phyloP scores from a whole-genome alignment of 2,113 vertebrate genomes.

The Vimba vimba region DNA sequence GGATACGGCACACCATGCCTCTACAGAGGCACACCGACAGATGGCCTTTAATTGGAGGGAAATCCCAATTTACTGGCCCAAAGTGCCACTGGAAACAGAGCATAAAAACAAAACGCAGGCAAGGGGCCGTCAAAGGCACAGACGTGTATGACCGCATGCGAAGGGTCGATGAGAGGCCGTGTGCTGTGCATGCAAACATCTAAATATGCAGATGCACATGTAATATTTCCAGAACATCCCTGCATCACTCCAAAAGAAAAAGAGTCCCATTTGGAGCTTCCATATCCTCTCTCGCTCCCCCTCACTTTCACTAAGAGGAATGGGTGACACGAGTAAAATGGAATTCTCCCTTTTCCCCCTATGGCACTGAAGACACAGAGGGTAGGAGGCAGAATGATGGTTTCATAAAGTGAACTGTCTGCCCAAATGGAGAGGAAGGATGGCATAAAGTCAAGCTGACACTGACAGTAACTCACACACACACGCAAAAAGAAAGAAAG shows the following conservation, averaged over 20 bases:
- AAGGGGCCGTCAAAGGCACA: constrained; percentile 14
- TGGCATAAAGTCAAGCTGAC: constrained; percentile 31
- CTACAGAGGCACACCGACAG: constrained; percentile 46
- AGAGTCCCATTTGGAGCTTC: constrained; percentile 23
- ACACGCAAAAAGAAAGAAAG: background rate
- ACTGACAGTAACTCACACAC: constrained; percentile 24
- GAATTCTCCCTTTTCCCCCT: constrained; percentile 13
- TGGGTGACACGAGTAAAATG: constrained; percentile 26
- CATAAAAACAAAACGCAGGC: constrained; percentile 20
- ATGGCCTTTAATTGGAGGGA: constrained; percentile 61
- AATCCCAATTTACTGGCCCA: constrained; percentile 51
- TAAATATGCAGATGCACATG: constrained; percentile 28
- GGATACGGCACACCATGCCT: constrained; percentile 7
- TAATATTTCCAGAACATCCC: constrained; percentile 9
- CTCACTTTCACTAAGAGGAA: constrained; percentile 29
- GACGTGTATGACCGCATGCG: background rate
- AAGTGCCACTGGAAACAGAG: constrained; percentile 44
- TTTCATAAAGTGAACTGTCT: constrained; percentile 55
- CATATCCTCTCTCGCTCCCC: background rate
- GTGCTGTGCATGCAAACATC: background rate
- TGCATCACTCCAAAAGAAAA: constrained; percentile 25
- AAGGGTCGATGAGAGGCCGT: background rate
- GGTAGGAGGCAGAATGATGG: constrained; percentile 47
- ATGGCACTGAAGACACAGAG: constrained; percentile 25
- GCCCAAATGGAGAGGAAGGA: constrained; percentile 49